These are phyloP conservation scores for Nycticorax nycticorax DNA, from an alignment of 2,113 vertebrate genomes.

Conservation along the genomic window DNA sequence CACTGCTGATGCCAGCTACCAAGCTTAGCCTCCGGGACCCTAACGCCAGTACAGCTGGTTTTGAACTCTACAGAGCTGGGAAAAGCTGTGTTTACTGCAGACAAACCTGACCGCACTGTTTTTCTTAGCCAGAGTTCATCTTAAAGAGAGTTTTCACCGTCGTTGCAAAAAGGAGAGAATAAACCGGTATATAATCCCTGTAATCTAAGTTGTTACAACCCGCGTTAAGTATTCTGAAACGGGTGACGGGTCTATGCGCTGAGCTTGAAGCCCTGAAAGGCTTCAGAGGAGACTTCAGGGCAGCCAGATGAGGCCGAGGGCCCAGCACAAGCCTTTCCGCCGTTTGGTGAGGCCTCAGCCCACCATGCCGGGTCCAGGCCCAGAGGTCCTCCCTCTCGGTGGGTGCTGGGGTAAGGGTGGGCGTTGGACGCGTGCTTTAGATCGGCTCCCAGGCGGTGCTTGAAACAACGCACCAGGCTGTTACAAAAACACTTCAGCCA, in stretches of 20 bases:
- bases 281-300: not conserved
- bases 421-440: not conserved
- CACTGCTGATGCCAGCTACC: not conserved
- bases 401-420: not conserved
- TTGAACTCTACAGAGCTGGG: not conserved
- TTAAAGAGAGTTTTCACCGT: not conserved
- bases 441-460: not conserved
- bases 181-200: not conserved
- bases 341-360: not conserved
- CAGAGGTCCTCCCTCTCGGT: rapidly evolving
- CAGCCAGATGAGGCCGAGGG: not conserved
- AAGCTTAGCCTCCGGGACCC: not conserved
- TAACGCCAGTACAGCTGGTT: not conserved
- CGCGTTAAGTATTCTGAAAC: not conserved
- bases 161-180: not conserved
- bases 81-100: not conserved
- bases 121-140: not conserved
- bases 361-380: rapidly evolving
- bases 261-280: not conserved
- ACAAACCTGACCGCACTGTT: not conserved
- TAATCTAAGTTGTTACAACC: not conserved
- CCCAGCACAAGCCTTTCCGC: not conserved
- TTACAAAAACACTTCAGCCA: rapidly evolving
- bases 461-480: not conserved
- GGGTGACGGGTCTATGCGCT: rapidly evolving